Evolutionary conservation across 1,140 invertebrate species (phyloP).

Genomic region (Hyles euphorbiae): DNA sequence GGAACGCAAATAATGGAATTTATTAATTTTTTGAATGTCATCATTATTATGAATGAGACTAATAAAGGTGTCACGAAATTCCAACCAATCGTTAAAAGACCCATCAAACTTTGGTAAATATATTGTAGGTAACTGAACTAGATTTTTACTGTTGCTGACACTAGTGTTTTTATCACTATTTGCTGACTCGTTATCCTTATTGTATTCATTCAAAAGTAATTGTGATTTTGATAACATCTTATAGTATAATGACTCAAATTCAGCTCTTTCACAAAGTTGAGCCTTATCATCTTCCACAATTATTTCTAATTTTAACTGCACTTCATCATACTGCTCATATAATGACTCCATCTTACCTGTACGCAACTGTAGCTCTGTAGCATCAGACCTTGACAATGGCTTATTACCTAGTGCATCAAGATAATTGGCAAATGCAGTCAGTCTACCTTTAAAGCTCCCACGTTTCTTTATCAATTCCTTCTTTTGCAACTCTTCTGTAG

Average conservation of each 20-base stretch:
- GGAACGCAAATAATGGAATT: conserved; percentile 6
- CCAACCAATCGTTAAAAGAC: conserved; percentile 3
- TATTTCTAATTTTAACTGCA: conserved; percentile 2
- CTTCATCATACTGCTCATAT: conserved; percentile 3
- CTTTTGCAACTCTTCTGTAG: too few species aligned
- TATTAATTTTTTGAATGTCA: conserved; percentile 8
- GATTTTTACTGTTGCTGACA: not conserved
- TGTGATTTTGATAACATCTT: not conserved
- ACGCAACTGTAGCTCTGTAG: not conserved
- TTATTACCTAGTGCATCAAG: not conserved
- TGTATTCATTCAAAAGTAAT: not conserved
- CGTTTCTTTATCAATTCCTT: not conserved
- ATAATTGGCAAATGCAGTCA: conserved; percentile 5
- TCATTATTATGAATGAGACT: conserved; percentile 5
- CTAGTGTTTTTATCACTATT: not conserved
- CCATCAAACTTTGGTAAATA: conserved; percentile 2
- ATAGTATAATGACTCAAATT: conserved; percentile 3
- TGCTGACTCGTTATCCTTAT: not conserved
- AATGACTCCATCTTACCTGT: not conserved
- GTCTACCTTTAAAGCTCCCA: conserved; percentile 3
- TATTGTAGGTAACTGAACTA: conserved; percentile 7
- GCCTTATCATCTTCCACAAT: not conserved
- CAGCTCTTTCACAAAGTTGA: not conserved
- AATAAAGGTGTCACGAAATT: conserved; percentile 4
- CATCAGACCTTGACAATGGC: not conserved